Evolutionary conservation across 2,888 invertebrate species (phyloP).

Genomic region (Biston stratarius): DNA sequence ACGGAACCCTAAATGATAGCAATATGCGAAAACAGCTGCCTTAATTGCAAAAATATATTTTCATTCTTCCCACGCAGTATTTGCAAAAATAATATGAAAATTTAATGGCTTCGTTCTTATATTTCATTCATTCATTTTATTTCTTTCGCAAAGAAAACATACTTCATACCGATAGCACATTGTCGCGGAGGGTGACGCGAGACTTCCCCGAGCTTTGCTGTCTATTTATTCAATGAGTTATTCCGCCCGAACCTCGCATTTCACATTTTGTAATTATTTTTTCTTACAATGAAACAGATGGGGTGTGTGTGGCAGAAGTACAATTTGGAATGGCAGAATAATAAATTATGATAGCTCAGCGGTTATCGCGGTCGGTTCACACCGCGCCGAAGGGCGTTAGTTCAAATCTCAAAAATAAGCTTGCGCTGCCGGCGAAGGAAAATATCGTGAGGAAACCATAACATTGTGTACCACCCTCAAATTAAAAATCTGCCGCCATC

Average conservation of each 20-base stretch:
- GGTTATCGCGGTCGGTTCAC: too few species aligned
- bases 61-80: constrained; percentile 2
- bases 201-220: constrained; percentile 6
- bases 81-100: constrained; percentile 6
- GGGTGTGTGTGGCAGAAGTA: background rate
- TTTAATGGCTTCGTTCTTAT: constrained; percentile 1
- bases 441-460: too few species aligned
- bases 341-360: too few species aligned
- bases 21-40: background rate
- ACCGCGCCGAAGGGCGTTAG: too few species aligned
- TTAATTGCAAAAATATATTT: background rate
- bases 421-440: too few species aligned
- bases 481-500: too few species aligned
- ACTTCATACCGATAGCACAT: constrained; percentile 2
- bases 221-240: constrained; percentile 24
- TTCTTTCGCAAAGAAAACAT: constrained; percentile 13
- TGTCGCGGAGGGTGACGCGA: background rate
- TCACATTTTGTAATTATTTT: constrained; percentile 4
- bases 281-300: constrained; percentile 1
- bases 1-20: too few species aligned
- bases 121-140: too few species aligned
- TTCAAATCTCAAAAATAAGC: too few species aligned
- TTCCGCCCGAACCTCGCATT: constrained; percentile 1
- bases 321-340: background rate
- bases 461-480: too few species aligned